A percentile compares a stretch with the other conserved stretches of the same genome.
Conservation (phyloP, 2,888 invertebrate species). For the Cloeon dipterum region DNA sequence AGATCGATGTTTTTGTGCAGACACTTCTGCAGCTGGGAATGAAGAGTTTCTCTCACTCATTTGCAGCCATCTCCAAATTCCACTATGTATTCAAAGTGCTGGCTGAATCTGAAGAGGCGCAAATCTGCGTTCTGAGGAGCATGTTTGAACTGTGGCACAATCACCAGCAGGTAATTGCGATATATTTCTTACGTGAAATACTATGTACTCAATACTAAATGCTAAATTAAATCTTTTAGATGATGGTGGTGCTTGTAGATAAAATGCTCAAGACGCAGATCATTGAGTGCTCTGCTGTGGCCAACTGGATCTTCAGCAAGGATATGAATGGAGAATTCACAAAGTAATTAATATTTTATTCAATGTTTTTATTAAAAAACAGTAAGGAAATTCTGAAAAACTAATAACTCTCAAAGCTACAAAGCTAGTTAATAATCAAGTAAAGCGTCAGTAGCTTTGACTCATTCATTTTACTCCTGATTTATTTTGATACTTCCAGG, state of each 20-base stretch:
- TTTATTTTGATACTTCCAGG: no score
- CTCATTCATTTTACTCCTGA: no score
- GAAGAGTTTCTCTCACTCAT: constrained; percentile 95
- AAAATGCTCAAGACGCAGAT: constrained; percentile 95
- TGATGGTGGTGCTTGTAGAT: constrained; percentile 89
- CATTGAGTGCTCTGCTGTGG: constrained; percentile 89
- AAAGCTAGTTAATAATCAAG: no score
- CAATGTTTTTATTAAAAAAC: background rate
- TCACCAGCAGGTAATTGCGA: constrained; percentile 55
- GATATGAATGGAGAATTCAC: constrained; percentile 83
- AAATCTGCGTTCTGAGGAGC: constrained; percentile 77
- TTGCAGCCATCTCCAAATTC: constrained; percentile 95
- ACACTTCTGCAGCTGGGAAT: constrained; percentile 80
- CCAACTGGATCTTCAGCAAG: constrained; percentile 93
- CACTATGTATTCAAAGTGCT: constrained; percentile 78
- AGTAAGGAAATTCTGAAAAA: background rate
- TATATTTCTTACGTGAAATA: background rate
- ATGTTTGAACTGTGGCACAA: constrained; percentile 89
- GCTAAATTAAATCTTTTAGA: constrained; percentile 23
- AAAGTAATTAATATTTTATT: constrained; percentile 19
- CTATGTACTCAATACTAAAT: background rate
- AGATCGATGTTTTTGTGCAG: constrained; percentile 94
- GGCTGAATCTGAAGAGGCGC: constrained; percentile 86
- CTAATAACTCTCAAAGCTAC: no score
- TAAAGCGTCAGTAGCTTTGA: no score